Evolutionary conservation across 2,888 invertebrate genomes (phyloP).

Genomic region (Drosophila maculinotata): DNA sequence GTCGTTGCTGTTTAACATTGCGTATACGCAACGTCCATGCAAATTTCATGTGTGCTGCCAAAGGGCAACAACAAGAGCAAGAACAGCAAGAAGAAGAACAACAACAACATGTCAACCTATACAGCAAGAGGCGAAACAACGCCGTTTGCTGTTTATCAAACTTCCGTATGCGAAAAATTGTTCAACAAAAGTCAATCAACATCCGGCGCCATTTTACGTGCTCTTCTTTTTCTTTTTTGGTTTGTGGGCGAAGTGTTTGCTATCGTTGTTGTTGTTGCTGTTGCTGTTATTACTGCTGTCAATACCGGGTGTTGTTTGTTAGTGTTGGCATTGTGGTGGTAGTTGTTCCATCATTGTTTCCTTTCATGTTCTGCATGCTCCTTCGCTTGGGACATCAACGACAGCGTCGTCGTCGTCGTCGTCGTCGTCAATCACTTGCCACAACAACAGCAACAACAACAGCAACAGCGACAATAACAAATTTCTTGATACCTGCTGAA

Average conservation of each 20-base stretch:
- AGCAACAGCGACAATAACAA: conserved; percentile 12
- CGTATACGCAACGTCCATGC: conserved; percentile 50
- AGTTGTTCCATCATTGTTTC: conserved; percentile 48
- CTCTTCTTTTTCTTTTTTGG: conserved; percentile 35
- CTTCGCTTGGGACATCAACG: conserved; percentile 33
- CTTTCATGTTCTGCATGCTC: conserved; percentile 39
- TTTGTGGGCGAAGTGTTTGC: conserved; percentile 21
- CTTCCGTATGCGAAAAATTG: conserved; percentile 67
- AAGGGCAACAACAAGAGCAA: conserved; percentile 4
- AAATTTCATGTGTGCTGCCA: conserved; percentile 31
- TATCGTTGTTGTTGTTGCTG: conserved; percentile 3
- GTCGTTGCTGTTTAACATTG: conserved; percentile 8
- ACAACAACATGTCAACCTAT: conserved; percentile 18
- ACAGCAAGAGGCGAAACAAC: conserved; percentile 11
- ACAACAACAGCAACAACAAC: conserved; percentile 19
- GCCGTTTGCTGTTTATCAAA: conserved; percentile 72
- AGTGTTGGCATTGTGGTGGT: conserved; percentile 36
- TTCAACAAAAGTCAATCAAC: conserved; percentile 74
- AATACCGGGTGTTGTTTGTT: conserved; percentile 31
- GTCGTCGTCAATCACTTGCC: conserved; percentile 49
- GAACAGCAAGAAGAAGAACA: background rate
- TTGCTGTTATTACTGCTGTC: conserved; percentile 33
- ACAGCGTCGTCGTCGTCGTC: conserved; percentile 39
- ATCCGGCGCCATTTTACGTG: conserved; percentile 59
- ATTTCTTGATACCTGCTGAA: conserved; percentile 7